These are phyloP conservation scores for Zaprionus ornatus DNA, from an alignment of 1,140 invertebrate species.

Conservation along the genomic window DNA sequence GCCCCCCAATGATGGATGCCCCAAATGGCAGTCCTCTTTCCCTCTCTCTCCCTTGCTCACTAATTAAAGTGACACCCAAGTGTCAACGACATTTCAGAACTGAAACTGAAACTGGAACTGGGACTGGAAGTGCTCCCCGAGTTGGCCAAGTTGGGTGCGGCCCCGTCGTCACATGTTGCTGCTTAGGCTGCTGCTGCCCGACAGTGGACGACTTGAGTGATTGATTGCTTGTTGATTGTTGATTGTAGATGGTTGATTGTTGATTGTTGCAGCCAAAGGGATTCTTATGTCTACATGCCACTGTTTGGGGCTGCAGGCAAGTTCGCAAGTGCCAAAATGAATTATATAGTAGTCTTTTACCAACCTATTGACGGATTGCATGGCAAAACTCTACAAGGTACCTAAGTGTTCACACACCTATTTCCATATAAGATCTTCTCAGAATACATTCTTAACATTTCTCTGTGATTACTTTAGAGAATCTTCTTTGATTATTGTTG, in stretches of 20 bases:
- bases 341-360: not conserved
- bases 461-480: too few species aligned
- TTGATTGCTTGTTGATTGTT: slow-evolving; percentile 66
- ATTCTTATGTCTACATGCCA: slow-evolving; percentile 23
- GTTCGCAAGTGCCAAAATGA: not conserved
- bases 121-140: not conserved
- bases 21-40: not conserved
- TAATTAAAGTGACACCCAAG: slow-evolving; percentile 59
- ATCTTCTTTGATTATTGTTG: too few species aligned
- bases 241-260: slow-evolving; percentile 52
- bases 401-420: too few species aligned
- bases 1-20: slow-evolving; percentile 55
- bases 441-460: too few species aligned
- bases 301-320: not conserved
- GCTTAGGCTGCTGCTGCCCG: slow-evolving; percentile 21
- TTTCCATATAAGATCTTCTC: too few species aligned
- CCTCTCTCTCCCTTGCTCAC: slow-evolving; percentile 15
- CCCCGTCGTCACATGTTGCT: slow-evolving; percentile 45
- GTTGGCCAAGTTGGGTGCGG: not conserved
- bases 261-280: slow-evolving; percentile 53
- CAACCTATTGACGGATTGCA: not conserved
- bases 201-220: slow-evolving; percentile 44
- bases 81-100: slow-evolving; percentile 34
- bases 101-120: not conserved
- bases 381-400: not conserved